These are phyloP conservation scores for Toxonevra muliebris DNA, from an alignment of 2,888 invertebrate genomes.

Conservation along the genomic window DNA sequence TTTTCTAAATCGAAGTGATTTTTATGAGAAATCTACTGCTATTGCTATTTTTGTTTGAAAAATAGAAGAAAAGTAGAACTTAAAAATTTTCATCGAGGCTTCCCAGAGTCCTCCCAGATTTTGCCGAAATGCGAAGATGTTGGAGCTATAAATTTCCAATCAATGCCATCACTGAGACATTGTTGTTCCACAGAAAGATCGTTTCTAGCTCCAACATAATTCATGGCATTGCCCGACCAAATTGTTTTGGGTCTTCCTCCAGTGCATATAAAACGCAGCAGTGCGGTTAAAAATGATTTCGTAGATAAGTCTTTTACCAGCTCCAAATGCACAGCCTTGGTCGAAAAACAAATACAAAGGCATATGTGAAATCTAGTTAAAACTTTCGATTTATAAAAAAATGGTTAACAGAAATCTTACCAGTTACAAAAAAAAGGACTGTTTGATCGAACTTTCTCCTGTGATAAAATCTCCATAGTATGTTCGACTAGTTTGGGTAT, in stretches of 20 bases:
- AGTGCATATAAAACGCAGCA: constrained; percentile 18
- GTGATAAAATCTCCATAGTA: constrained; percentile 16
- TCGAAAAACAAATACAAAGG: constrained; percentile 28
- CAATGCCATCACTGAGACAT: no score
- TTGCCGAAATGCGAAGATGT: no score
- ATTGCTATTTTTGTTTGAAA: no score
- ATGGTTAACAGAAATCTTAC: constrained; percentile 12
- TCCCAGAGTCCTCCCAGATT: no score
- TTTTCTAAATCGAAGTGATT: no score
- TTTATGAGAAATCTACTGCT: no score
- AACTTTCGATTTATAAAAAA: constrained; percentile 19
- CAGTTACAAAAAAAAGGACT: constrained; percentile 24
- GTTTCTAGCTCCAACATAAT: constrained; percentile 32
- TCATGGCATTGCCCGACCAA: no score
- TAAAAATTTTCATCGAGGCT: no score
- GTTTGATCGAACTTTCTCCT: neutral
- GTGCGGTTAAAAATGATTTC: constrained; percentile 28
- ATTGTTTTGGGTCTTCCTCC: constrained; percentile 20
- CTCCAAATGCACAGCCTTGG: constrained; percentile 28
- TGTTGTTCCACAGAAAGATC: constrained; percentile 24
- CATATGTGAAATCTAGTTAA: neutral
- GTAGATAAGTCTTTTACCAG: constrained; percentile 27
- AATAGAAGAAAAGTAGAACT: no score
- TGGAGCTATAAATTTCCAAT: no score
- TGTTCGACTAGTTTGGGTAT: constrained; percentile 17